phyloP scores from a whole-genome alignment of 2,113 vertebrate species.

The Thalassoma bifasciatum region DNA sequence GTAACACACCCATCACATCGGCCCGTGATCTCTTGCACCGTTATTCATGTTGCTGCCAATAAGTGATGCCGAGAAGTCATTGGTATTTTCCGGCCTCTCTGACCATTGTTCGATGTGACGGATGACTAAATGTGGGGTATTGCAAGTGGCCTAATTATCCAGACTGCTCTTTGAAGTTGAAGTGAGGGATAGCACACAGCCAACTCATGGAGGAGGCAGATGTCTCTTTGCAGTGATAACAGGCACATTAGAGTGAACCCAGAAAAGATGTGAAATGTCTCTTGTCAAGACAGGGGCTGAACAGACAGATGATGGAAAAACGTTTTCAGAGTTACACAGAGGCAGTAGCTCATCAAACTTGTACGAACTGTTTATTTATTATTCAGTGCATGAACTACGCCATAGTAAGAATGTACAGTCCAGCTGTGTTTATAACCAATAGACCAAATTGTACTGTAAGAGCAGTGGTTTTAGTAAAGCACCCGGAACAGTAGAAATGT shows the following conservation, averaged over 20 bases:
- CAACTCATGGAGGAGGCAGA: conserved; percentile 48
- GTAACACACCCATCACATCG: conserved; percentile 39
- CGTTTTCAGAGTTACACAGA: not conserved
- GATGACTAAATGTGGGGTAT: conserved; percentile 56
- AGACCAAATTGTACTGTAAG: not conserved
- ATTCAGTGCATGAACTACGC: not conserved
- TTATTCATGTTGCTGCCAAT: conserved; percentile 46
- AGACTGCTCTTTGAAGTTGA: conserved; percentile 53
- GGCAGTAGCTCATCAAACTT: conserved; percentile 16
- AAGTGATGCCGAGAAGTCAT: conserved; percentile 47
- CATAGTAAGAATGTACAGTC: not conserved
- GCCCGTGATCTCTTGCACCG: conserved; percentile 38
- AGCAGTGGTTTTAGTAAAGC: no score
- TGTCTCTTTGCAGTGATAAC: conserved; percentile 72
- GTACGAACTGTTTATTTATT: conserved; percentile 12
- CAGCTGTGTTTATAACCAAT: not conserved
- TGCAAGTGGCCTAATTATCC: conserved; percentile 64
- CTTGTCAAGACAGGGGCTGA: conserved; percentile 14
- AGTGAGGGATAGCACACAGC: conserved; percentile 46
- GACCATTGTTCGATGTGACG: conserved; percentile 69
- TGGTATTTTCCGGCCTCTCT: conserved; percentile 54
- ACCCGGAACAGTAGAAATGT: no score
- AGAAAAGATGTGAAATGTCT: conserved; percentile 46
- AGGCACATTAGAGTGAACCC: conserved; percentile 56
- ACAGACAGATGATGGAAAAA: conserved; percentile 40